These are phyloP conservation scores for Ursus arctos DNA, from an alignment of 2,113 vertebrate species.

Conservation along the genomic window DNA sequence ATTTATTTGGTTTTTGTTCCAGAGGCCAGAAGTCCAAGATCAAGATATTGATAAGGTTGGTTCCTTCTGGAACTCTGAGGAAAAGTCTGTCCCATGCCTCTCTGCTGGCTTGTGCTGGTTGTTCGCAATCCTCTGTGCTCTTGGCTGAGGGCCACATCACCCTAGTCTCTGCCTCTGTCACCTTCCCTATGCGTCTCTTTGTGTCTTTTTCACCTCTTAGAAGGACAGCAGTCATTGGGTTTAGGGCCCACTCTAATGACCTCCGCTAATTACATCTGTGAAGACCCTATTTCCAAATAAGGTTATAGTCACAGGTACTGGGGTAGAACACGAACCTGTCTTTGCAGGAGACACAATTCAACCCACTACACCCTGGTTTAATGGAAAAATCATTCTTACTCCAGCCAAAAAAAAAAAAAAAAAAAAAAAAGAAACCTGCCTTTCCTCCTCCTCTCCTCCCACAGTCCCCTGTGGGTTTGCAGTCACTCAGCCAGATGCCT, in stretches of 20 bases:
- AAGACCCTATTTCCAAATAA: background rate
- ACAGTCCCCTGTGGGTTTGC: accelerated
- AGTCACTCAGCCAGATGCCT: background rate
- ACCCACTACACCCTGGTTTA: background rate
- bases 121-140: background rate
- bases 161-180: background rate
- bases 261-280: background rate
- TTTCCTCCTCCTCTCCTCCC: background rate
- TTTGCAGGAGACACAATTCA: background rate
- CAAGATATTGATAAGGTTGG: background rate
- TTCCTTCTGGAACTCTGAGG: background rate
- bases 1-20: background rate
- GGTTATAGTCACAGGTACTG: background rate
- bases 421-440: background rate
- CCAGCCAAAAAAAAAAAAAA: accelerated
- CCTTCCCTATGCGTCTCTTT: background rate
- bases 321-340: background rate
- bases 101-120: accelerated
- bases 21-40: background rate
- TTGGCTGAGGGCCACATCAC: accelerated
- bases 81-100: accelerated
- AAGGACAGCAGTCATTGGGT: background rate
- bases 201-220: background rate
- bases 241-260: background rate
- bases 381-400: background rate